A percentile compares a stretch with the other conserved stretches of the same genome.
phyloP scores from a whole-genome alignment of 2,888 invertebrate genomes.

The Heterodera filipjevi region DNA sequence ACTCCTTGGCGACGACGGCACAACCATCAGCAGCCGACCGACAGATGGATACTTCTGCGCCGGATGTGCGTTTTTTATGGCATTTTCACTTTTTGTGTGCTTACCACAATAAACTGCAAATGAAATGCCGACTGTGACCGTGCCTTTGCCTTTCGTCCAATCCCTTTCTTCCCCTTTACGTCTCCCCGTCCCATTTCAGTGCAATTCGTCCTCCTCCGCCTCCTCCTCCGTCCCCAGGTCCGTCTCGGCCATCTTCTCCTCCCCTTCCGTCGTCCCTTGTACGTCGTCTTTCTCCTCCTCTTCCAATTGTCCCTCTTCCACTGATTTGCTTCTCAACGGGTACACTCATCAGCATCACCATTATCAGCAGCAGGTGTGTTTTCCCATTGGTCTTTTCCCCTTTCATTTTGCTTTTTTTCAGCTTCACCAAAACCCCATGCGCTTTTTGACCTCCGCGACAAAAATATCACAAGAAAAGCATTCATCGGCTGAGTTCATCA shows the following conservation, averaged over 20 bases:
- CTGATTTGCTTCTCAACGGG: slow-evolving; percentile 24
- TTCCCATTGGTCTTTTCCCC: neutral
- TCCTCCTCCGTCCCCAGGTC: neutral
- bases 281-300: neutral
- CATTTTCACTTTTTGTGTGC: too few species aligned
- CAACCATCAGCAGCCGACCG: neutral
- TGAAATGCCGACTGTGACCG: neutral
- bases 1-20: slow-evolving; percentile 9
- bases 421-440: slow-evolving; percentile 12
- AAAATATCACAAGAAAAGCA: slow-evolving; percentile 1
- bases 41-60: neutral
- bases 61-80: neutral
- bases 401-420: slow-evolving; percentile 5
- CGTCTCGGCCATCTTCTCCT: neutral
- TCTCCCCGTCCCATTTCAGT: neutral
- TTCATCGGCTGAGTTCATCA: neutral
- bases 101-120: too few species aligned
- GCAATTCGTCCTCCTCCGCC: neutral
- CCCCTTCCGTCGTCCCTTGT: neutral
- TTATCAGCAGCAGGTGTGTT: neutral
- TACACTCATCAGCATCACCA: neutral
- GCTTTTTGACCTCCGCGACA: slow-evolving; percentile 19
- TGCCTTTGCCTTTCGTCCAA: neutral
- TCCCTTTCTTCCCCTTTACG: neutral
- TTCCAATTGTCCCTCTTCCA: neutral